Conservation (phyloP, 2,113 vertebrate species). For the Sturnus vulgaris region DNA sequence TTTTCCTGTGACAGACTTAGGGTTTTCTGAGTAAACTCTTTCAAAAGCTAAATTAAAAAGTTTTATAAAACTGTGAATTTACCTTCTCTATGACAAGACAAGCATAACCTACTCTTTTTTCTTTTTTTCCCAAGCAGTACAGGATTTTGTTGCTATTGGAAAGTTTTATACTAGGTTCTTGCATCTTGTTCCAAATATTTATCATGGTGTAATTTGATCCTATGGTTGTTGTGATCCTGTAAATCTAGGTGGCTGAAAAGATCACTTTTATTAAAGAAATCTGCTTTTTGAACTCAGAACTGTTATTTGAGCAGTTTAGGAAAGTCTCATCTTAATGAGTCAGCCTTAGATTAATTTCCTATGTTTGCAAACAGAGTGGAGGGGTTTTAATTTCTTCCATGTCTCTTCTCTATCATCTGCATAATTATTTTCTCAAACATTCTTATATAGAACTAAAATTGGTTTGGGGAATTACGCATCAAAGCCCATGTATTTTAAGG, state of each 20-base stretch:
- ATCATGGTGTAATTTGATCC: neutral
- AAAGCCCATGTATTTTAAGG: neutral
- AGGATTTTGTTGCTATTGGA: neutral
- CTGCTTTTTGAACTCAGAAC: neutral
- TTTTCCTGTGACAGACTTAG: neutral
- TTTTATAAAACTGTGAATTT: neutral
- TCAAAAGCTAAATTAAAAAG: neutral
- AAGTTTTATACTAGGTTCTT: neutral
- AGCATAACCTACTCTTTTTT: neutral
- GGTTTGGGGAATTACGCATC: neutral
- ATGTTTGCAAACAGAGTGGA: conserved; percentile 35
- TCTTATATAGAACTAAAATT: neutral
- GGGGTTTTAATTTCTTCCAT: conserved; percentile 40
- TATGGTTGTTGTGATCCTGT: neutral
- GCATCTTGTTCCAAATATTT: neutral
- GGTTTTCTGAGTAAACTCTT: neutral
- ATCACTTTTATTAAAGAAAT: neutral
- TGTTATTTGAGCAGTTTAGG: neutral
- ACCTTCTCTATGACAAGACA: neutral
- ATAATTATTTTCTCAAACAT: neutral
- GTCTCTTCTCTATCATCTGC: neutral
- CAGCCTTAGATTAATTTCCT: conserved; percentile 49
- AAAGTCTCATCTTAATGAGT: conserved; percentile 23
- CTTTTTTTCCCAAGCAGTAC: neutral
- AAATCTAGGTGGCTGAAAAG: neutral